Base-by-base conservation (phyloP, 1,140 invertebrate species). In the Anastatus disparis region DNA sequence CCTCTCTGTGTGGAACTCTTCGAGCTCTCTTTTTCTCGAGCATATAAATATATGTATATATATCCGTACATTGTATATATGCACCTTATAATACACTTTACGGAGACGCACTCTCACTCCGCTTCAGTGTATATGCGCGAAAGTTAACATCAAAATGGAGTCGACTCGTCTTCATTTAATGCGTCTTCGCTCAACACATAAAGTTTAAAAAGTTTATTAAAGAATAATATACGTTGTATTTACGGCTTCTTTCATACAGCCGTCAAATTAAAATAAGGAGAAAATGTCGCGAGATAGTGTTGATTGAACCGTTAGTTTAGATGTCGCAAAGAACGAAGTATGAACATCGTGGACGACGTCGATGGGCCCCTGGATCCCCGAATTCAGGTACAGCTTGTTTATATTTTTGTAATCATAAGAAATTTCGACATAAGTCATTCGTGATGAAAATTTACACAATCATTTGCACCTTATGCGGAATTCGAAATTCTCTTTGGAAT, bases 301-400 rank as follows among this genome's bases (percentile, higher is more conserved):
- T 50, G 50, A 46, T 75, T 74, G 66, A 75, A n/a, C n/a, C 67
- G 44, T 66, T n/a, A n/a, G 24, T 71, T 79, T 79, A 78, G 84
- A 83, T 82, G 81, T 75, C 76, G 77, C 70, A 73, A 68, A 76
- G 74, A 74, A 70, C 68, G 63, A 79, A 82, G 75, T 68, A 86
- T 86, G 84, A 84, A 84, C 78, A 80, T 81, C 77, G 74, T 79
- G 75, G 82, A 85, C 76, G 82, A 83, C 74, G 77, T 73, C 74
- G 82, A 85, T 70, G 83, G 76, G 63, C 77, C 80, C 52, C 73
- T 86, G 74, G 84, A 86, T 74, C 84, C 84, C 70, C 79, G 84
- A 8, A 85, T 86, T 74, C 81, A 85, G 82, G 84, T 84, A 75
- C 31, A 40, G n/a, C n/a, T 8, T 24, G 15, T 59, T 26, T 2